phyloP scores from a whole-genome alignment of 2,113 vertebrate species.

The Morone chrysops region DNA sequence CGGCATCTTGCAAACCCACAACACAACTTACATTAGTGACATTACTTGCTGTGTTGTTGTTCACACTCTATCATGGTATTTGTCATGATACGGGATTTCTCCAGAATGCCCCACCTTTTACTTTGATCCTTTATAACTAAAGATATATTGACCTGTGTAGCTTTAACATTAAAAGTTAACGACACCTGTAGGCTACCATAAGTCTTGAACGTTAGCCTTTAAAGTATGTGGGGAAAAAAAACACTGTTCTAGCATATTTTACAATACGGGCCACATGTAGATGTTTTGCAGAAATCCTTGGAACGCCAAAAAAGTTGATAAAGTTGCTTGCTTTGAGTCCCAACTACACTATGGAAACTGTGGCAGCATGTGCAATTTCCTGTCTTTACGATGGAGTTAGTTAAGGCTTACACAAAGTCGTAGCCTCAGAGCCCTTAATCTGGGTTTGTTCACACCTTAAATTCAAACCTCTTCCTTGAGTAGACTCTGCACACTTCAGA shows the following conservation, averaged over 20 bases:
- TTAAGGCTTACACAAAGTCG: conserved; percentile 55
- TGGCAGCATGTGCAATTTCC: conserved; percentile 68
- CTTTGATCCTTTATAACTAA: neutral
- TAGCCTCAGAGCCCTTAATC: conserved; percentile 60
- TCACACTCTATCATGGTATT: too few relatives aligned
- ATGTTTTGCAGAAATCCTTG: conserved; percentile 45
- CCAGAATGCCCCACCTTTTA: too few relatives aligned
- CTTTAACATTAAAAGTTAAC: neutral
- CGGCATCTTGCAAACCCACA: too few relatives aligned
- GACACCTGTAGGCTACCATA: neutral
- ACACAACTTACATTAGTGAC: too few relatives aligned
- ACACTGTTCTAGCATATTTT: neutral
- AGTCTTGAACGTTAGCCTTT: neutral
- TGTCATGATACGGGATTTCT: too few relatives aligned
- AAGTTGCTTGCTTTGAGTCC: conserved; percentile 39
- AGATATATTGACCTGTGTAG: neutral
- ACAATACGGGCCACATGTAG: neutral
- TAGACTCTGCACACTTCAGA: neutral
- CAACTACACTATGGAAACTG: conserved; percentile 37
- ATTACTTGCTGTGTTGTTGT: too few relatives aligned
- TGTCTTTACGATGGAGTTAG: conserved; percentile 62
- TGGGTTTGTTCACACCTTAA: conserved; percentile 65
- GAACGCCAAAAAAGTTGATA: conserved; percentile 35
- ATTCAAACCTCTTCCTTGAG: conserved; percentile 49
- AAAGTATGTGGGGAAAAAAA: neutral